Percentiles rank a stretch among this genome's conserved stretches.
Evolutionary conservation across 1,140 invertebrate genomes (phyloP).

Genomic region (Sarcophaga bullata): DNA sequence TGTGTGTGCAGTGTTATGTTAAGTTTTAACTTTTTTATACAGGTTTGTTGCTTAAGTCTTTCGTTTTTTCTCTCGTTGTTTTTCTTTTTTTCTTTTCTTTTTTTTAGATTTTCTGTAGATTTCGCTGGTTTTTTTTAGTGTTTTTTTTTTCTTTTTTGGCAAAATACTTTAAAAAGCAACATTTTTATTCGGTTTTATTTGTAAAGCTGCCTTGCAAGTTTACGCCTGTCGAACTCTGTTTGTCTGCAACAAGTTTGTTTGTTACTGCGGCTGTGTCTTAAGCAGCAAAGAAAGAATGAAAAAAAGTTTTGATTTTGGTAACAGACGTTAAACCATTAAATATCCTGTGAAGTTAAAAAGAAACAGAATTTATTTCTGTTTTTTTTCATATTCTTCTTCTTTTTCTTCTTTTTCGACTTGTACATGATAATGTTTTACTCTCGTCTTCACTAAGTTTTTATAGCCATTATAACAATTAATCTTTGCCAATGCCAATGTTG

Average conservation of each 20-base stretch:
- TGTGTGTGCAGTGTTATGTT: too few relatives aligned
- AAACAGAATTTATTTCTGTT: slow-evolving; percentile 50
- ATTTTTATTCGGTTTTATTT: slow-evolving; percentile 33
- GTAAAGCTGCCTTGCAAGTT: slow-evolving; percentile 55
- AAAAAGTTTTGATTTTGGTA: slow-evolving; percentile 18
- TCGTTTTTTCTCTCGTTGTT: slow-evolving; percentile 25
- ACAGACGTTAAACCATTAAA: slow-evolving; percentile 14
- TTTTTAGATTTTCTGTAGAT: slow-evolving; percentile 30
- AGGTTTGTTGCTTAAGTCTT: slow-evolving; percentile 45
- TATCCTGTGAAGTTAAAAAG: slow-evolving; percentile 44
- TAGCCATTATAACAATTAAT: slow-evolving; percentile 64
- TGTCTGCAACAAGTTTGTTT: slow-evolving; percentile 44
- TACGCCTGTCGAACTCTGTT: slow-evolving; percentile 51
- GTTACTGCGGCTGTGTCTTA: too few relatives aligned
- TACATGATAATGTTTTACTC: too few relatives aligned
- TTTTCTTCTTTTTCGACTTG: too few relatives aligned
- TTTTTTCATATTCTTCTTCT: too few relatives aligned
- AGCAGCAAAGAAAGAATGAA: too few relatives aligned
- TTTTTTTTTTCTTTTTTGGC: neutral
- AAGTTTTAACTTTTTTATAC: neutral
- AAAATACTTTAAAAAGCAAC: neutral
- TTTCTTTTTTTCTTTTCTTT: neutral
- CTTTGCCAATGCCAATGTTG: slow-evolving; percentile 65
- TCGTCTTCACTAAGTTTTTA: slow-evolving; percentile 32
- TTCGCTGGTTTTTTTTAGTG: slow-evolving; percentile 41